Conservation (phyloP, 2,113 vertebrate genomes). For the Porphyrio hochstetteri region DNA sequence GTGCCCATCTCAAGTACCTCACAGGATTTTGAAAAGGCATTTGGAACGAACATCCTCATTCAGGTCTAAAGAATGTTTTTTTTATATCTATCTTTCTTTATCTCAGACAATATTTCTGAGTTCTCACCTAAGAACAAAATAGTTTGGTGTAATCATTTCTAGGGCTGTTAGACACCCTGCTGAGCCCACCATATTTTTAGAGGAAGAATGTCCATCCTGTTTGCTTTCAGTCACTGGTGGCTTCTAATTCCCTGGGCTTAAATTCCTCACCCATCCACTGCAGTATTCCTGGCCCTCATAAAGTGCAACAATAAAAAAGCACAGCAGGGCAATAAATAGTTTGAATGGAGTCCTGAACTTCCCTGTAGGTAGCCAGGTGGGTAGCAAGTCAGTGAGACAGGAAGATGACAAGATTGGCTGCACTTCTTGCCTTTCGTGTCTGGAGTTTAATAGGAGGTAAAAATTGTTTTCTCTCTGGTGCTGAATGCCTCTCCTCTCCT, state of each 20-base stretch:
- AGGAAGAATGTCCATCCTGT: neutral
- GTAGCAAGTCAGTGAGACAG: neutral
- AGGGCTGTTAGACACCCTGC: neutral
- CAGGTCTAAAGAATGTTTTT: neutral
- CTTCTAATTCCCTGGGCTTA: neutral
- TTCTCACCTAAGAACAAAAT: neutral
- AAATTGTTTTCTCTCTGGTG: conserved; percentile 32
- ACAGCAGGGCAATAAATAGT: neutral
- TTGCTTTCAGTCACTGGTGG: neutral
- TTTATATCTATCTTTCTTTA: neutral
- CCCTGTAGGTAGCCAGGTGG: neutral
- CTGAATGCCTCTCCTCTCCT: conserved; percentile 27
- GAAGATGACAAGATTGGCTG: neutral
- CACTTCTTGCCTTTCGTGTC: neutral
- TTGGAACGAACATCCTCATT: neutral
- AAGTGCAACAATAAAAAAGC: neutral
- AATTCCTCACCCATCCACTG: neutral
- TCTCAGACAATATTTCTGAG: neutral
- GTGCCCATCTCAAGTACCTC: neutral
- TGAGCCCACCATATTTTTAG: neutral
- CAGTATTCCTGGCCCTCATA: neutral
- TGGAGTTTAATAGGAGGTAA: conserved; percentile 21
- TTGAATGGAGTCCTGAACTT: conserved; percentile 24
- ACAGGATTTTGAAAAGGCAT: neutral
- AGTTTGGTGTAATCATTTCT: neutral